Evolutionary conservation across 1,140 invertebrate species (phyloP), one percentile per base, ranked within the genome.

Genomic region (Dolichoris vasculosae): DNA sequence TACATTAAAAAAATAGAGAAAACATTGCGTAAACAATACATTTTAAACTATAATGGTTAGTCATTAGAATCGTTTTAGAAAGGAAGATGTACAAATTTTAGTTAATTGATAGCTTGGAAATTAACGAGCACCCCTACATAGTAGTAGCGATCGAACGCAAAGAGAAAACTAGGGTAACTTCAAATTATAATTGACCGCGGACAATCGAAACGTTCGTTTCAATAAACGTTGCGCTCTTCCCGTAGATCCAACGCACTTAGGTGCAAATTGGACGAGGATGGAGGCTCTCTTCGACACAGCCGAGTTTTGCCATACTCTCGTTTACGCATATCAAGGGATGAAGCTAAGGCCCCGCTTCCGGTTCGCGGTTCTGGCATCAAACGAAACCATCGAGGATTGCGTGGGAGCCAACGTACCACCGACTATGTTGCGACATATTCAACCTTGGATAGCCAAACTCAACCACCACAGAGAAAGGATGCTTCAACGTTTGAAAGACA

Each of bases 371-470:
- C 87, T 86, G 40, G 88, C 89, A 26, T 90, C 88, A 0, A 90
- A 88, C 64, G 89, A 91, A 86, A 90, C 90, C 1, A 86, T 92
- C 48, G 90, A 92, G 82, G 88, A 91, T 86, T 92, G 91, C 79
- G 86, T 92, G 23, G 92, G 92, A 0, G 81, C 63, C 0, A 91
- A 92, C 51, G 77, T 86, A 88, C 89, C 23, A 63, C 75, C 20
- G 23, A 32, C 48, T 4, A 77, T 55, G 8, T 32, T 92, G 0
- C 3, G 76, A 15, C 82, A 88, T 20, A 84, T 92, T 23, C 88
- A 87, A 11, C 90, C 90, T 0, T 90, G 90, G 90, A 92, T 92
- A 83, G 83, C 77, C 26, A 82, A 88, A 7, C 63, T 92, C 30
- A 32, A 76, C 32, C 59, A 88, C 7, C 84, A 90, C 23, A 87